Conservation (phyloP, 2,888 invertebrate species). For the Drosophila mercatorum region DNA sequence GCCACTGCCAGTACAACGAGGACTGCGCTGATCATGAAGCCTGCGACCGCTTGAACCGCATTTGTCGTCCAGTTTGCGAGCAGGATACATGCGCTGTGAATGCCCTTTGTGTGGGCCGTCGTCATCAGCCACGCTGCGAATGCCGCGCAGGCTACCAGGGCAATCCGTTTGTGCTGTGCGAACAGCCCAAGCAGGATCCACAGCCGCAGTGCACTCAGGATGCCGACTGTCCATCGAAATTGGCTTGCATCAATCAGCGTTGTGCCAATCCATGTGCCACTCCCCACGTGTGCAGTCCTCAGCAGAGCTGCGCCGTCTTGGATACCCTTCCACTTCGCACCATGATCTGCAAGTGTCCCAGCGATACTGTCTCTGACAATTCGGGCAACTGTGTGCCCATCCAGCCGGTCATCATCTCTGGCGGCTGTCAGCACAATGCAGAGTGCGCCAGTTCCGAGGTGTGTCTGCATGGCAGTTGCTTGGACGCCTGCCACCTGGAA, state of each 20-base stretch:
- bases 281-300: conserved; percentile 90
- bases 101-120: conserved; percentile 90
- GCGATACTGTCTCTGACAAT: conserved; percentile 90
- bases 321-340: conserved; percentile 92
- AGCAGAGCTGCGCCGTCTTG: conserved; percentile 91
- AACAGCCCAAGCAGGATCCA: conserved; percentile 84
- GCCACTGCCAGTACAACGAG: conserved; percentile 94
- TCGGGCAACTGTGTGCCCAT: conserved; percentile 89
- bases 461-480: conserved; percentile 91
- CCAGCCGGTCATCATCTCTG: conserved; percentile 85
- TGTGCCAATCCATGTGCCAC: conserved; percentile 92
- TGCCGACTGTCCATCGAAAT: conserved; percentile 90
- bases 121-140: conserved; percentile 91
- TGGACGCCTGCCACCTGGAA: conserved; percentile 91
- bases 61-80: conserved; percentile 93
- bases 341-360: conserved; percentile 94
- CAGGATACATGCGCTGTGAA: conserved; percentile 92
- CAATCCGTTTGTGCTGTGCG: conserved; percentile 91
- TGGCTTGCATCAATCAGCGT: conserved; percentile 91
- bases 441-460: conserved; percentile 91
- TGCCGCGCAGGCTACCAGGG: conserved; percentile 91
- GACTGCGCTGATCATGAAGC: conserved; percentile 94
- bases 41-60: conserved; percentile 92
- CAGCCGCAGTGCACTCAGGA: conserved; percentile 90
- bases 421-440: conserved; percentile 89